A percentile compares a stretch with the other conserved stretches of the same genome.
Conservation (phyloP, 2,113 vertebrate genomes). For the Oryzias curvinotus region DNA sequence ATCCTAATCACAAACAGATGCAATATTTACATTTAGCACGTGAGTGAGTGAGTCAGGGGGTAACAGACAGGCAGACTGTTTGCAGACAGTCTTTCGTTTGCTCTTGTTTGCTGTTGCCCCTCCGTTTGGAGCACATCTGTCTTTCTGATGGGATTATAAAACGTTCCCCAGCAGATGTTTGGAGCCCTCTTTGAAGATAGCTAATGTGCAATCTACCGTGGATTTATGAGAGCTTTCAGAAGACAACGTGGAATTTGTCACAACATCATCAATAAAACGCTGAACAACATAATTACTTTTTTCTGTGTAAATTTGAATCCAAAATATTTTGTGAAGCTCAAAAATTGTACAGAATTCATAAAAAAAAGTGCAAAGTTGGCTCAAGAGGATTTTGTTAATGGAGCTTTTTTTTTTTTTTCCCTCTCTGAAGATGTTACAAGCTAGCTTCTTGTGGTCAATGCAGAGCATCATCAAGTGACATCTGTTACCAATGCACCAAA, state of each 20-base stretch:
- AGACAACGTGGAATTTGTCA: constrained; percentile 54
- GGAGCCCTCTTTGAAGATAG: constrained; percentile 58
- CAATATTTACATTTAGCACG: constrained; percentile 12
- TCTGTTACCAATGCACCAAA: constrained; percentile 60
- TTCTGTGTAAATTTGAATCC: constrained; percentile 25
- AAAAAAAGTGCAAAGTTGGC: no score
- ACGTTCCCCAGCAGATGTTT: constrained; percentile 64
- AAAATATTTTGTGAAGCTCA: constrained; percentile 4
- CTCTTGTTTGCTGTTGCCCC: constrained; percentile 35
- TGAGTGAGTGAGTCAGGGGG: not conserved
- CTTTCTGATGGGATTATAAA: constrained; percentile 73
- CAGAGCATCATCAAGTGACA: constrained; percentile 42
- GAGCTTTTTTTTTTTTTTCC: constrained; percentile 15
- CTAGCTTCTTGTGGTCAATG: constrained; percentile 43
- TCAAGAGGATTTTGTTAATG: no score
- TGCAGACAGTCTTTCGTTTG: constrained; percentile 38
- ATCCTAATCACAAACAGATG: constrained; percentile 39
- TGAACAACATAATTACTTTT: constrained; percentile 46
- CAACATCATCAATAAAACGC: constrained; percentile 51
- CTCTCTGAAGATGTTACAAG: constrained; percentile 43
- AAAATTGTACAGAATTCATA: no score
- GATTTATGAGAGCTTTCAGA: constrained; percentile 60
- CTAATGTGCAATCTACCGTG: constrained; percentile 41
- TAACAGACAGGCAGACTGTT: not conserved
- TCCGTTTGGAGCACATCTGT: constrained; percentile 62